Evolutionary conservation across 2,113 vertebrate genomes (phyloP).

Genomic region (Stigmatopora nigra): DNA sequence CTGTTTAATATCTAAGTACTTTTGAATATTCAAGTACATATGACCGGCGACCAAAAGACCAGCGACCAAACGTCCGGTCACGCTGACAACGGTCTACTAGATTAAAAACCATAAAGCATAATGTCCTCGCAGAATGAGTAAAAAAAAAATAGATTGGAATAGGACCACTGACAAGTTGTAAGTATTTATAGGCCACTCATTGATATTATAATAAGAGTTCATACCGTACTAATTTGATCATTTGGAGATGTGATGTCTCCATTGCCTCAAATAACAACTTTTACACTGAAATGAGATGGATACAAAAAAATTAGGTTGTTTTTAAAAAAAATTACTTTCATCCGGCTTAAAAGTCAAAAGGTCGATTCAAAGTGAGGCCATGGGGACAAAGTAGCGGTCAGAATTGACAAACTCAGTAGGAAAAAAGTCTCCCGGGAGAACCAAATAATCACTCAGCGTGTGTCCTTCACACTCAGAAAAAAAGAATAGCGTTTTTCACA

Average conservation of each 20-base stretch:
- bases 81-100: background rate
- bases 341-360: too few relatives aligned
- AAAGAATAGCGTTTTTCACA: conserved; percentile 23
- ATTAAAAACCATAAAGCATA: background rate
- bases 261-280: too few relatives aligned
- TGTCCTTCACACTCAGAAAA: conserved; percentile 44
- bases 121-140: background rate
- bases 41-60: too few relatives aligned
- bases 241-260: too few relatives aligned
- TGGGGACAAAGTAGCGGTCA: too few relatives aligned
- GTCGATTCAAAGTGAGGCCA: too few relatives aligned
- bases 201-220: background rate
- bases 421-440: conserved; percentile 5
- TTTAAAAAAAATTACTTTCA: too few relatives aligned
- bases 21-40: too few relatives aligned
- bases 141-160: background rate
- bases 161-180: background rate
- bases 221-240: background rate
- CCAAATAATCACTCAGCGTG: conserved; percentile 33
- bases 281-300: too few relatives aligned
- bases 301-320: too few relatives aligned
- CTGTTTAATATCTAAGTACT: too few relatives aligned
- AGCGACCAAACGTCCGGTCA: too few relatives aligned
- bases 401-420: background rate
- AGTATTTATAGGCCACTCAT: background rate